These are phyloP conservation scores for Hymenochirus boettgeri DNA, from an alignment of 2,113 vertebrate genomes.

Conservation along the genomic window DNA sequence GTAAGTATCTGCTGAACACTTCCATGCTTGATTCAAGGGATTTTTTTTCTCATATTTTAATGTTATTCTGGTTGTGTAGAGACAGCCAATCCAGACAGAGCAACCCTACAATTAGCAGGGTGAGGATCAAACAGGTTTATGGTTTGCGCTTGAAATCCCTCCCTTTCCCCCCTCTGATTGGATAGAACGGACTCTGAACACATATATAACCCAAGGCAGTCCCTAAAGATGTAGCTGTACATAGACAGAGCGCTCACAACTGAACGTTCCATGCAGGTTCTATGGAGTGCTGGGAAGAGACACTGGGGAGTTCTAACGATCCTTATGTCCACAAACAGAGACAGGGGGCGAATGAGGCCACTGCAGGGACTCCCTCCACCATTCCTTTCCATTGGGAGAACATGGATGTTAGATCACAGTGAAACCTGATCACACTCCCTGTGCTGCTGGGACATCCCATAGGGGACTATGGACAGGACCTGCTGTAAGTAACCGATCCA, in stretches of 20 bases:
- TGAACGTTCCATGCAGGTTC: conserved; percentile 21
- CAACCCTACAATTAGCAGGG: conserved; percentile 68
- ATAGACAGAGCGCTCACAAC: conserved; percentile 66
- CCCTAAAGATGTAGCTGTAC: conserved; percentile 83
- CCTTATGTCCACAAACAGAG: background rate
- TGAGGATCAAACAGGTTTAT: conserved; percentile 72
- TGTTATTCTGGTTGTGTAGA: conserved; percentile 63
- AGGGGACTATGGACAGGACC: conserved; percentile 49
- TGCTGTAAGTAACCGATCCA: conserved; percentile 54
- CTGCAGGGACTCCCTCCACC: background rate
- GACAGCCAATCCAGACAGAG: conserved; percentile 69
- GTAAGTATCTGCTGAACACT: conserved; percentile 65
- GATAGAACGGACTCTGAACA: conserved; percentile 69
- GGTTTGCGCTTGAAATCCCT: conserved; percentile 56
- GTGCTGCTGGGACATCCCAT: conserved; percentile 34
- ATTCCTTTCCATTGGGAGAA: background rate
- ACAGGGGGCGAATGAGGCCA: background rate
- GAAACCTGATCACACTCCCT: conserved; percentile 32
- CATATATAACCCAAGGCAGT: conserved; percentile 84
- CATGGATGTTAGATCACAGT: conserved; percentile 21
- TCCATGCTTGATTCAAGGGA: conserved; percentile 53
- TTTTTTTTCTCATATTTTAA: conserved; percentile 55
- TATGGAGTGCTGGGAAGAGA: conserved; percentile 31
- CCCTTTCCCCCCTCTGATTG: conserved; percentile 64
- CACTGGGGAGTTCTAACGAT: conserved; percentile 14